Percentiles rank a stretch among this genome's conserved stretches.
Conservation (phyloP, 2,113 vertebrate genomes). For the Suricata suricatta region DNA sequence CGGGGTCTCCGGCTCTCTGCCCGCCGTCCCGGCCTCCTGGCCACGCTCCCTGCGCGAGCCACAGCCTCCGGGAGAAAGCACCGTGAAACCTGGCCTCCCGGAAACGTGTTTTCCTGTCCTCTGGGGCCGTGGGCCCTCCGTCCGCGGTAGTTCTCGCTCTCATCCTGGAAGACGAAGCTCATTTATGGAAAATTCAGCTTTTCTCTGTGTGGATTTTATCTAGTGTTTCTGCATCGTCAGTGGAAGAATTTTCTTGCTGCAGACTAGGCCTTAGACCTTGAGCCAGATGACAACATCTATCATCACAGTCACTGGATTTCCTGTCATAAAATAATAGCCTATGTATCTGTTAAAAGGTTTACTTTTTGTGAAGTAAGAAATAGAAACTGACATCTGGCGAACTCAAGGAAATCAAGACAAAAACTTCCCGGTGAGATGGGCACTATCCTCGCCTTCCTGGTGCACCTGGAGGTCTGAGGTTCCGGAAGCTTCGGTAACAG, state of each 20-base stretch:
- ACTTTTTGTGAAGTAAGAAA: background rate
- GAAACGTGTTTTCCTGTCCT: background rate
- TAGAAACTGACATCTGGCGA: background rate
- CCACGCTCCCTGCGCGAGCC: rapidly evolving
- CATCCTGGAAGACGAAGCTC: background rate
- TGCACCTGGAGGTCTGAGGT: background rate
- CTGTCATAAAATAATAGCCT: background rate
- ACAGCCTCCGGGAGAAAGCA: background rate
- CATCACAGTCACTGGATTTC: background rate
- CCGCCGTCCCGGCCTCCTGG: rapidly evolving
- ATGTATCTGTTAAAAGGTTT: background rate
- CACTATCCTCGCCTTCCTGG: rapidly evolving
- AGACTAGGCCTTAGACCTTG: background rate
- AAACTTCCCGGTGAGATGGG: background rate
- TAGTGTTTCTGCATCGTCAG: background rate
- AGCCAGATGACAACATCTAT: background rate
- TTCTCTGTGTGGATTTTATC: background rate
- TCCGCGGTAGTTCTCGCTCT: background rate
- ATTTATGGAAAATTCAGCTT: background rate
- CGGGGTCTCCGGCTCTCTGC: background rate
- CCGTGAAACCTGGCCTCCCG: background rate
- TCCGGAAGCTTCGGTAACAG: background rate
- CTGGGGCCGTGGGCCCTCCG: background rate
- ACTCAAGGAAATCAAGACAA: background rate
- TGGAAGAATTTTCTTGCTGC: background rate